Evolutionary conservation across 2,113 vertebrate genomes (phyloP).

Genomic region (Gymnarchus niloticus): DNA sequence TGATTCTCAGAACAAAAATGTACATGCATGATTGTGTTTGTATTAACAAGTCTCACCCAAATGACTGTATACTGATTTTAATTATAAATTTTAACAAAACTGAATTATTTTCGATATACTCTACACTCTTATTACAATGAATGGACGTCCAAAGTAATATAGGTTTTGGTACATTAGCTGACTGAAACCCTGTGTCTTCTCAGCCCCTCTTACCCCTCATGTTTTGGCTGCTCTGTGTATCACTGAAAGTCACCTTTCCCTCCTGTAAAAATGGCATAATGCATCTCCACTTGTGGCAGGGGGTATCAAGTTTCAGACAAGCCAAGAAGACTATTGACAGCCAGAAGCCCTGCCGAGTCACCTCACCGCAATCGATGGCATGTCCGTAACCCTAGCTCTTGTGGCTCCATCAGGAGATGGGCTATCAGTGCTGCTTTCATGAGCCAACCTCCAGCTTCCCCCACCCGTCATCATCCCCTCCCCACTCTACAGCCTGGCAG

Average conservation of each 20-base stretch:
- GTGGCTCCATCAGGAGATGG: background rate
- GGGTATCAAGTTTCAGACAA: constrained; percentile 52
- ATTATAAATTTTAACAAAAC: background rate
- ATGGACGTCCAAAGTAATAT: background rate
- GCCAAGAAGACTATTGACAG: constrained; percentile 41
- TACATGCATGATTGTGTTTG: background rate
- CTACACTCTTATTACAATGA: background rate
- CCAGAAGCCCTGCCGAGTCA: constrained; percentile 30
- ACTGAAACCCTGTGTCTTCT: background rate
- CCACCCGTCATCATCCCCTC: background rate
- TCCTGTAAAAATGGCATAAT: constrained; percentile 31
- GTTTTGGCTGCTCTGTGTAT: constrained; percentile 9
- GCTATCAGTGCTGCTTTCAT: background rate
- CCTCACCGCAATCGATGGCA: constrained; percentile 38
- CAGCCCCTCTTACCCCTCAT: background rate
- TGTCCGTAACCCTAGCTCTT: constrained; percentile 44
- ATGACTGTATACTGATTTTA: background rate
- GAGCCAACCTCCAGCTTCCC: background rate
- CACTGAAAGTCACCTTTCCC: constrained; percentile 59
- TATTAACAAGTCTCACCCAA: background rate
- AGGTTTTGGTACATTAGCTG: background rate
- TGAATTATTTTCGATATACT: background rate
- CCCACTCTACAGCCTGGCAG: background rate
- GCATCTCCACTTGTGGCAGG: constrained; percentile 1
- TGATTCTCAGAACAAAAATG: background rate